Conservation (phyloP, 2,797 vertebrate species). For the Lutjanus argentimaculatus region DNA sequence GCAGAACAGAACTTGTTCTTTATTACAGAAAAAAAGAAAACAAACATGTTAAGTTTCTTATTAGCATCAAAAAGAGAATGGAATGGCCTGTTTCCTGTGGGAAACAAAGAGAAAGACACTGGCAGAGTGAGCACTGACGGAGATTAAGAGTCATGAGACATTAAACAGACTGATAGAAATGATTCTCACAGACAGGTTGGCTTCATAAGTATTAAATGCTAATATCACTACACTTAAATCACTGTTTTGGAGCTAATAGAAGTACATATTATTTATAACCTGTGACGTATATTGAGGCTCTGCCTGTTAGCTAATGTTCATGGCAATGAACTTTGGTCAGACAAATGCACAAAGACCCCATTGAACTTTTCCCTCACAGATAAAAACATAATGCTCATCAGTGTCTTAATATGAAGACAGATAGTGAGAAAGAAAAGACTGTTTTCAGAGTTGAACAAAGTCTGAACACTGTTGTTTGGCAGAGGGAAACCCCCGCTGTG, state of each 20-base stretch:
- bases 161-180: constrained; percentile 32
- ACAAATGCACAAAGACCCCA: constrained; percentile 23
- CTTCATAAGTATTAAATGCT: constrained; percentile 1
- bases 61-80: not conserved
- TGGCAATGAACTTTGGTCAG: constrained; percentile 41
- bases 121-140: constrained; percentile 9
- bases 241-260: constrained; percentile 28
- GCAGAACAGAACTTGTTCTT: not conserved
- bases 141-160: constrained; percentile 39
- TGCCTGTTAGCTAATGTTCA: constrained; percentile 21
- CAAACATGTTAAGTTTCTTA: not conserved
- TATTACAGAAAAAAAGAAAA: not conserved
- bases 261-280: constrained; percentile 33
- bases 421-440: constrained; percentile 22
- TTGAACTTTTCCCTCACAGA: constrained; percentile 45
- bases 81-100: constrained; percentile 21
- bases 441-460: constrained; percentile 14
- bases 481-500: constrained; percentile 7
- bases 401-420: constrained; percentile 26
- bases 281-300: constrained; percentile 13
- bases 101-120: not conserved
- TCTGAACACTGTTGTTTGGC: constrained; percentile 3
- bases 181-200: constrained; percentile 7
- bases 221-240: constrained; percentile 9
- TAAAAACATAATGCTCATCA: constrained; percentile 49